A percentile compares a stretch with the other conserved stretches of the same genome.
phyloP scores from a whole-genome alignment of 2,797 vertebrate genomes.

The Euphonia xanthogaster region DNA sequence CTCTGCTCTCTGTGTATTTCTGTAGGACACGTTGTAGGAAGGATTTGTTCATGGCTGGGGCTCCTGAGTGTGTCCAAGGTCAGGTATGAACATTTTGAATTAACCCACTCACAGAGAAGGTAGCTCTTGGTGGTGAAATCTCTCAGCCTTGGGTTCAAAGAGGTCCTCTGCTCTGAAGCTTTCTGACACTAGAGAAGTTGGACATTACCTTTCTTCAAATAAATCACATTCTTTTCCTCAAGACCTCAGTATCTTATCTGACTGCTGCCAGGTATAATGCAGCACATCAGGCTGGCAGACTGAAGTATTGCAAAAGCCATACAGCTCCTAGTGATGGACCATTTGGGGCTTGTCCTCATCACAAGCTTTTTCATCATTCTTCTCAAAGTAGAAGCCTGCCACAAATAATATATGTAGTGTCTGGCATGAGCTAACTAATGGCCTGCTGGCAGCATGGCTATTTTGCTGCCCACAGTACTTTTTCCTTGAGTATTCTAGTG shows the following conservation, averaged over 20 bases:
- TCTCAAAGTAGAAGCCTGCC: slow-evolving; percentile 70
- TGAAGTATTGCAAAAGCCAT: slow-evolving; percentile 43
- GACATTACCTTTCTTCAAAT: not conserved
- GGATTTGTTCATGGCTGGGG: not conserved
- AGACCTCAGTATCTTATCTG: not conserved
- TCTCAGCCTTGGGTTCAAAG: not conserved
- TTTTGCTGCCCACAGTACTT: slow-evolving; percentile 11
- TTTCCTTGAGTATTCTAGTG: slow-evolving; percentile 26
- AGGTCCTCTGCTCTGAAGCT: not conserved
- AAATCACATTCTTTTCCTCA: not conserved
- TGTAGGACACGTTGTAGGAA: not conserved
- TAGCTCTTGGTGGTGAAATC: not conserved
- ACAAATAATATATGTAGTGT: slow-evolving; percentile 70
- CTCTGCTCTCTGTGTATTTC: not conserved
- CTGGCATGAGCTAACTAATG: slow-evolving; percentile 60
- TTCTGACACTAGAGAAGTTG: not conserved
- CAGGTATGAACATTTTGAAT: not conserved
- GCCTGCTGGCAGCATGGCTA: not conserved
- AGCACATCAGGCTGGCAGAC: slow-evolving; percentile 33
- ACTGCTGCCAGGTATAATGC: slow-evolving; percentile 31
- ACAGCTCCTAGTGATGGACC: slow-evolving; percentile 35
- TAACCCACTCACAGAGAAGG: not conserved
- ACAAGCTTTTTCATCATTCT: slow-evolving; percentile 70
- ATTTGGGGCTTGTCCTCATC: slow-evolving; percentile 53
- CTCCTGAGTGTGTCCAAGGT: not conserved